Evolutionary conservation across 2,113 vertebrate genomes (phyloP).

Genomic region (Rhinichthys klamathensis): DNA sequence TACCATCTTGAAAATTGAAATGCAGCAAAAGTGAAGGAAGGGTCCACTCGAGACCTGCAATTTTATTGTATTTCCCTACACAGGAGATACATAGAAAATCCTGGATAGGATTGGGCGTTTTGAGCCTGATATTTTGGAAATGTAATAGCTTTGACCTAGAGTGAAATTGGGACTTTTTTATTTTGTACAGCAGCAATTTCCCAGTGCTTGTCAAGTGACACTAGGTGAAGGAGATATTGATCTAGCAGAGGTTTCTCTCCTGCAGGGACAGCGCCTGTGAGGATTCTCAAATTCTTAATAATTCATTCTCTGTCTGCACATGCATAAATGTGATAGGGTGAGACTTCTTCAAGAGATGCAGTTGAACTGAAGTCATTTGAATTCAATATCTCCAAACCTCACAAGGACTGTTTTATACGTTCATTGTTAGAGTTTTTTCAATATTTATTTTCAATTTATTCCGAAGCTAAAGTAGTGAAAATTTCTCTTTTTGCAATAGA

Average conservation of each 20-base stretch:
- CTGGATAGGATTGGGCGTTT: not conserved
- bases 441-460: not conserved
- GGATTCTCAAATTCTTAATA: slow-evolving; percentile 32
- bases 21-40: slow-evolving; percentile 20
- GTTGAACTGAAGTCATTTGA: slow-evolving; percentile 1
- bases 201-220: not conserved
- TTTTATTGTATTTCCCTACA: slow-evolving; percentile 20
- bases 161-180: slow-evolving; percentile 30
- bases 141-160: slow-evolving; percentile 46
- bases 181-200: slow-evolving; percentile 31
- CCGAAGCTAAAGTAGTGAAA: not conserved
- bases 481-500: not conserved
- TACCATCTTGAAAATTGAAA: slow-evolving; percentile 20
- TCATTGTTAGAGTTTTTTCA: not conserved
- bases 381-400: not conserved
- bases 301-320: slow-evolving; percentile 20
- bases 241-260: slow-evolving; percentile 6
- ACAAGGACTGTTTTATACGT: not conserved
- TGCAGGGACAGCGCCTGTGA: not conserved
- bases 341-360: slow-evolving; percentile 10
- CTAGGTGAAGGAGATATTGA: slow-evolving; percentile 39
- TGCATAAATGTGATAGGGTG: slow-evolving; percentile 18
- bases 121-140: slow-evolving; percentile 1
- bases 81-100: slow-evolving; percentile 8
- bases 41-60: not conserved